Base-by-base conservation (phyloP, 1,140 invertebrate genomes). In the Aculops lycopersici region DNA sequence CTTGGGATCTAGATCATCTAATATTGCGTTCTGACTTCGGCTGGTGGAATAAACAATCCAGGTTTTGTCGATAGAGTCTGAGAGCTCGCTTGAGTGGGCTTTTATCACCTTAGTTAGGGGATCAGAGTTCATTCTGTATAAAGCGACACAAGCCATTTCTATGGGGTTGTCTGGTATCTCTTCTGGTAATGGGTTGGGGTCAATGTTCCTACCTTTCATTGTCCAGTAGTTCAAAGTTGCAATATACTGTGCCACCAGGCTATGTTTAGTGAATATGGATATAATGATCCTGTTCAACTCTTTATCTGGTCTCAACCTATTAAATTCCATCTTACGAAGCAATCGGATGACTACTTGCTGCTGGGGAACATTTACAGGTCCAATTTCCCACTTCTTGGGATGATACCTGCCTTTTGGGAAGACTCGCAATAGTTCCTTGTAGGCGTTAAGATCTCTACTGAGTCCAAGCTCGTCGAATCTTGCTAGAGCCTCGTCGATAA, bases 211-310 rank as follows among this genome's bases (percentile, higher is more conserved):
- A 50, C 95, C 81, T 56, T 95, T 95, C 3, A 86, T 83, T 71
- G 90, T 74, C 90, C 90, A 98, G 52, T 95, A 98, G 62, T 80
- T 69, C 74, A 94, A 84, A 37, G 81, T 63, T 62, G 70, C 72
- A 52, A 69, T 76, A 53, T 86, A 90, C 43, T 44, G 41, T 20
- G 39, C 46, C 2, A 50, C 50, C 36, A 42, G 21, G 35, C 42
- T 45, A 49, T 69, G 60, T 41, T 62, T 58, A 0, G 86, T 84
- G 63, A 94, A 97, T 35, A 71, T 68, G 50, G 73, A 74, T 5
- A 72, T 45, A 1, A 95, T 53, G 49, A 86, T 71, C 41, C 66
- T 57, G 49, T 83, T 70, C 54, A 80, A 67, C 57, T 94, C 80
- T 37, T 63, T 58, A 55, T 95, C 86, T 0, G 84, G 84, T 43